phyloP scores from a whole-genome alignment of 2,888 invertebrate species.

The Rambutsinella grinnellia region DNA sequence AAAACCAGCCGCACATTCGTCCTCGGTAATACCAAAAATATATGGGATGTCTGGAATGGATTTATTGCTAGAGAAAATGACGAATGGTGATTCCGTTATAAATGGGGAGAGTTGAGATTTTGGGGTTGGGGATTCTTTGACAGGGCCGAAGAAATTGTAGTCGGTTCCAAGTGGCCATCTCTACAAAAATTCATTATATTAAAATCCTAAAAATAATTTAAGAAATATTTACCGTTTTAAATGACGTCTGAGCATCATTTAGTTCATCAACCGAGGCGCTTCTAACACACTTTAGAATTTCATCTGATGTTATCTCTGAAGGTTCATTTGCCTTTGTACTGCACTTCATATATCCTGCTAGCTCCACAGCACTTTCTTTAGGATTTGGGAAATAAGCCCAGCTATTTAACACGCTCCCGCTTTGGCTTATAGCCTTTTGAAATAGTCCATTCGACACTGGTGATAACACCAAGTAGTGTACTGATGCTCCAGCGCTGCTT shows the following conservation, averaged over 20 bases:
- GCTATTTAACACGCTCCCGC: conserved; percentile 20
- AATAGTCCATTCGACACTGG: conserved; percentile 29
- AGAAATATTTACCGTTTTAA: neutral
- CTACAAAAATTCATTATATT: neutral
- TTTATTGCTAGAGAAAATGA: neutral
- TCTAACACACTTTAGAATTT: conserved; percentile 12
- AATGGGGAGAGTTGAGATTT: neutral
- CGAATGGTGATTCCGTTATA: neutral
- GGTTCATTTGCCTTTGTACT: neutral
- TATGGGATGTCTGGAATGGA: neutral
- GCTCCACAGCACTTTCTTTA: neutral
- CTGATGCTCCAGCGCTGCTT: conserved; percentile 20
- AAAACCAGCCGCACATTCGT: neutral
- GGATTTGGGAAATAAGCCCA: conserved; percentile 31
- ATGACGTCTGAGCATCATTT: conserved; percentile 4
- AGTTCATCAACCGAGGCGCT: neutral
- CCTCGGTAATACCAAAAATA: neutral
- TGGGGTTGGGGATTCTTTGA: neutral
- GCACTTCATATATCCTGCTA: conserved; percentile 9
- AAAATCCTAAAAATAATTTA: neutral
- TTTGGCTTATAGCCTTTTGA: conserved; percentile 24
- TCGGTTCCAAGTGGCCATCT: no score
- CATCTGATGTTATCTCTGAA: neutral
- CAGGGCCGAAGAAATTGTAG: neutral
- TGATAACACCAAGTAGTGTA: conserved; percentile 21